Base-by-base conservation (phyloP, 2,113 vertebrate genomes). In the Cnemophilus loriae region DNA sequence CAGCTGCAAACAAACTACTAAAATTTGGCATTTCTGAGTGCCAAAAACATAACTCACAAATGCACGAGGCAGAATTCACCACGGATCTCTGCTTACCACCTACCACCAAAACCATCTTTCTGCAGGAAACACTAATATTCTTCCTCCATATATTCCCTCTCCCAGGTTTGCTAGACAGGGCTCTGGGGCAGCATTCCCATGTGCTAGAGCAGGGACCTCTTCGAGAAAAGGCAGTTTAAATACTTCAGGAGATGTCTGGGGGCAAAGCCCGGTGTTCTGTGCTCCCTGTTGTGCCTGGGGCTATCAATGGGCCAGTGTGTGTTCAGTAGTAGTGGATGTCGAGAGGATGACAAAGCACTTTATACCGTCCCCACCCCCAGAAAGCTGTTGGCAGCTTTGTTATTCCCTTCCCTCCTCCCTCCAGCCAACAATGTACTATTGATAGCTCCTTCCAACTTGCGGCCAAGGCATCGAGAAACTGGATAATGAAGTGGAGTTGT, bases 331-430 rank as follows among this genome's bases (percentile, higher is more conserved):
- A 91, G 93, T 81, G 64, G 76, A 89, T 79, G 92, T 87, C 13
- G 35, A 91, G 88, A 68, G 64, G 56, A 90, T 94, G 84, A 96
- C 91, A 86, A 88, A 98, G 89, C 52, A 91, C 88, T 96, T 90
- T 78, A 74, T 79, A 74, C 77, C 1, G 16, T 41, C 93, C 87
- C 92, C 93, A 92, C 87, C 85, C 80, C 87, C 91, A 93, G 59
- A 97, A 91, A 96, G 78, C 89, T 94, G 95, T 78, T 90, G 95
- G 94, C 67, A 92, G 95, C 86, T 82, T 84, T 86, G 88, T 89
- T 96, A 89, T 69, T 75, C 94, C 96, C 93, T 70, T 87, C 79
- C 82, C 92, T 90, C 95, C 94, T 90, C 89, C 85, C 94, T 76
- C 84, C 68, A 60, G 70, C 30, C 86, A 78, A 97, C 91, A 97